A percentile compares a stretch with the other conserved stretches of the same genome.
Evolutionary conservation across 2,113 vertebrate genomes (phyloP).

Genomic region (Saguinus midas): DNA sequence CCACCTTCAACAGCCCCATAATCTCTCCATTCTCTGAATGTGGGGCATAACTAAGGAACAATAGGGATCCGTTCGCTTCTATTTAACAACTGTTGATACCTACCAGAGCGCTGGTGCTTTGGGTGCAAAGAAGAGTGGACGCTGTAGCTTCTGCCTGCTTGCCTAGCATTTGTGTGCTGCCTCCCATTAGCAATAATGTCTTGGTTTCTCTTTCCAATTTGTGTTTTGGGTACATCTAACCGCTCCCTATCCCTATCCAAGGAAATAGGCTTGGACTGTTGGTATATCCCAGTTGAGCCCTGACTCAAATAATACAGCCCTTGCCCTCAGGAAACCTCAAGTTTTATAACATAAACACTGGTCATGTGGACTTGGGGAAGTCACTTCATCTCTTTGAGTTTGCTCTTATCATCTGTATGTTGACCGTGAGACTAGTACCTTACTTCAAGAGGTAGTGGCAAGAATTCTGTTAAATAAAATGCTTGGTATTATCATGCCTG

Average conservation of each 20-base stretch:
- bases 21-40: neutral
- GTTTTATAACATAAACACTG: neutral
- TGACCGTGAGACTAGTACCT: neutral
- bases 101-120: neutral
- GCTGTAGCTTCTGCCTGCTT: neutral
- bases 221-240: neutral
- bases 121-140: neutral
- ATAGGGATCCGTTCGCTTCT: neutral
- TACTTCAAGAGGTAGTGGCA: neutral
- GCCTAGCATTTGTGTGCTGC: neutral
- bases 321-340: neutral
- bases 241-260: neutral
- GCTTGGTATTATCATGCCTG: neutral
- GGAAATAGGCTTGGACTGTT: neutral
- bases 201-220: neutral
- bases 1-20: neutral
- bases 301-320: neutral
- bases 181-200: neutral
- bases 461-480: neutral
- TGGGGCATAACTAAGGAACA: neutral
- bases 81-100: neutral
- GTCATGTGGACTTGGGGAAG: neutral
- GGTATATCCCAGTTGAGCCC: neutral
- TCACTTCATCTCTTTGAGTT: neutral
- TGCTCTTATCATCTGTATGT: neutral